These are phyloP conservation scores for Leptinotarsa rubiginosa DNA, from an alignment of 2,888 invertebrate species.

Conservation along the genomic window DNA sequence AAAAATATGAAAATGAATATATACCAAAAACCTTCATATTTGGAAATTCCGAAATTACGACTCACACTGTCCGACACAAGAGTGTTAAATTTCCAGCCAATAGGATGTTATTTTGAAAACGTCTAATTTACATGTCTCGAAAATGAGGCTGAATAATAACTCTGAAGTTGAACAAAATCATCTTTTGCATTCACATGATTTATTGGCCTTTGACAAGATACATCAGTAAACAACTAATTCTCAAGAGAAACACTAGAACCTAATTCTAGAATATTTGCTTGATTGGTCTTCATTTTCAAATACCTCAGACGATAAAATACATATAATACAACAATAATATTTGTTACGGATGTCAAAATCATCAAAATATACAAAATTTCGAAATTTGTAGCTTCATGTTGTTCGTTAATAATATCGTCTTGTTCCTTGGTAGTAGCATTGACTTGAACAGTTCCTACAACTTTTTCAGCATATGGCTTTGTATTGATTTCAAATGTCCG, in stretches of 20 bases:
- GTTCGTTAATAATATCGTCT: not conserved
- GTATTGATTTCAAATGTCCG: not conserved
- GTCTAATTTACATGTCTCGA: too few species aligned
- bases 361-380: not conserved
- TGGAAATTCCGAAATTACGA: too few species aligned
- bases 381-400: not conserved
- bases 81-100: too few species aligned
- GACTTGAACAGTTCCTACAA: not conserved
- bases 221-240: not conserved
- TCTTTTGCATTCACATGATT: not conserved
- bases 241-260: not conserved
- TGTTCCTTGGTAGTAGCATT: not conserved
- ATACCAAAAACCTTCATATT: too few species aligned
- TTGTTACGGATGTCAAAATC: not conserved
- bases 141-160: too few species aligned
- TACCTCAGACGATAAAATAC: not conserved
- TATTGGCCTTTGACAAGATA: not conserved
- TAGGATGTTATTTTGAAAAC: too few species aligned
- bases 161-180: too few species aligned
- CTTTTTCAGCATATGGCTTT: not conserved
- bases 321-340: not conserved
- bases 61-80: too few species aligned
- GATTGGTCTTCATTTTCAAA: not conserved
- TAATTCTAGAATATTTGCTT: not conserved
- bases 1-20: too few species aligned